Evolutionary conservation across 2,888 invertebrate species (phyloP).

Genomic region (Ectemnius lituratus): DNA sequence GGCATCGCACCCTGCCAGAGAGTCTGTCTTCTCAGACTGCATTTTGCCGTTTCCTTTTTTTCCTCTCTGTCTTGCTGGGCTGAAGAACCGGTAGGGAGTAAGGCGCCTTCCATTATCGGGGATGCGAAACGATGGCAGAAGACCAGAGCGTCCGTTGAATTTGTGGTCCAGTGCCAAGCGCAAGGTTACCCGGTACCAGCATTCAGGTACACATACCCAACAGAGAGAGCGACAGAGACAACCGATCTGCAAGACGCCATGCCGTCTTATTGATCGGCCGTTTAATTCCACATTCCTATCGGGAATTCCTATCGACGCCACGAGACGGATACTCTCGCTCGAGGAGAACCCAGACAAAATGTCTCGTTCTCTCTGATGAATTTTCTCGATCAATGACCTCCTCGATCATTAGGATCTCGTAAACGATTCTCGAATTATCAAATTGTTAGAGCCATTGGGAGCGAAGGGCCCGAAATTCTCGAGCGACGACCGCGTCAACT

Average conservation of each 20-base stretch:
- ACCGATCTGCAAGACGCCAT: not conserved
- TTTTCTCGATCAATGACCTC: not conserved
- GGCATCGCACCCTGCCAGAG: not conserved
- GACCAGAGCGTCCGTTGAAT: slow-evolving; percentile 72
- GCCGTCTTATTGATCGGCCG: slow-evolving; percentile 31
- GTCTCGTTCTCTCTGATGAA: not conserved
- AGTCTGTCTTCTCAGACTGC: too few relatives aligned
- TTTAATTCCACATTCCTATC: slow-evolving; percentile 31
- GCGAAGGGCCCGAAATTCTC: slow-evolving; percentile 81
- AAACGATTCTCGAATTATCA: slow-evolving; percentile 19
- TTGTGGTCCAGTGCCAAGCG: slow-evolving; percentile 85
- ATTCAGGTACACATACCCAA: slow-evolving; percentile 83
- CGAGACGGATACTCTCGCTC: slow-evolving; percentile 7
- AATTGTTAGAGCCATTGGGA: slow-evolving; percentile 79
- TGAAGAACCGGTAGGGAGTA: slow-evolving; percentile 72
- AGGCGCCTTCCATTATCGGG: slow-evolving; percentile 73
- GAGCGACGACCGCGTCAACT: slow-evolving; percentile 80
- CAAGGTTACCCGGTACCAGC: slow-evolving; percentile 85
- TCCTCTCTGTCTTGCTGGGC: not conserved
- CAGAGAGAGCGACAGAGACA: not conserved
- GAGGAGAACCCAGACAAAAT: not conserved
- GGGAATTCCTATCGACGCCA: slow-evolving; percentile 7
- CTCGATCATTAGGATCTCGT: not conserved
- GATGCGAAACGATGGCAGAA: slow-evolving; percentile 75
- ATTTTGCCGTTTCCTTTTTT: not conserved